Evolutionary conservation across 1,140 invertebrate genomes (phyloP).

Genomic region (Doryteuthis pealeii): DNA sequence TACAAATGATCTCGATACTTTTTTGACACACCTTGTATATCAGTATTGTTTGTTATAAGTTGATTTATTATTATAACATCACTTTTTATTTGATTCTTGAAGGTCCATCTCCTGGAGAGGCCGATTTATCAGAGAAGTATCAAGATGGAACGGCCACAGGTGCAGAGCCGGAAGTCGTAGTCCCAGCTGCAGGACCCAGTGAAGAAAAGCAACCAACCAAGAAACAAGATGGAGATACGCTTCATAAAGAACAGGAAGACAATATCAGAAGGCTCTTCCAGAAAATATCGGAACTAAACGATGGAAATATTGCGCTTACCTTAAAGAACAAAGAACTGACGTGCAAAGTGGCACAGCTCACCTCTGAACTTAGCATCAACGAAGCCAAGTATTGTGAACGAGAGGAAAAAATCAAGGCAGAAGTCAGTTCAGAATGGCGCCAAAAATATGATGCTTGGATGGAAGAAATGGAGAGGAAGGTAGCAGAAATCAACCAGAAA

Average conservation of each 20-base stretch:
- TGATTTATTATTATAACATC: too few species aligned
- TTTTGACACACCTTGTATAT: too few species aligned
- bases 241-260: slow-evolving; percentile 34
- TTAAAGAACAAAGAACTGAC: slow-evolving; percentile 37
- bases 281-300: slow-evolving; percentile 31
- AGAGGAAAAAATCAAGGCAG: slow-evolving; percentile 43
- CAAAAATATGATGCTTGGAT: slow-evolving; percentile 46
- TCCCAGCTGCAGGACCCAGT: too few species aligned
- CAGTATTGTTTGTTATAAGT: too few species aligned
- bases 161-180: too few species aligned
- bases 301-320: slow-evolving; percentile 36
- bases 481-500: slow-evolving; percentile 27
- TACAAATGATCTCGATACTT: too few species aligned
- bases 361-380: slow-evolving; percentile 43
- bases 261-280: slow-evolving; percentile 31
- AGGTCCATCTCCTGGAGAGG: too few species aligned
- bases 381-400: slow-evolving; percentile 50
- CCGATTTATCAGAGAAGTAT: too few species aligned
- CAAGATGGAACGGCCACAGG: too few species aligned
- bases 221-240: too few species aligned
- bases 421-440: slow-evolving; percentile 32
- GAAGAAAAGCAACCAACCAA: too few species aligned
- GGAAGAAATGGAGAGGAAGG: slow-evolving; percentile 37
- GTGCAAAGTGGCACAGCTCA: slow-evolving; percentile 30
- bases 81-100: too few species aligned